These are phyloP conservation scores for Sceliomorpha sp. DNA, from an alignment of 2,888 invertebrate genomes.

Conservation along the genomic window DNA sequence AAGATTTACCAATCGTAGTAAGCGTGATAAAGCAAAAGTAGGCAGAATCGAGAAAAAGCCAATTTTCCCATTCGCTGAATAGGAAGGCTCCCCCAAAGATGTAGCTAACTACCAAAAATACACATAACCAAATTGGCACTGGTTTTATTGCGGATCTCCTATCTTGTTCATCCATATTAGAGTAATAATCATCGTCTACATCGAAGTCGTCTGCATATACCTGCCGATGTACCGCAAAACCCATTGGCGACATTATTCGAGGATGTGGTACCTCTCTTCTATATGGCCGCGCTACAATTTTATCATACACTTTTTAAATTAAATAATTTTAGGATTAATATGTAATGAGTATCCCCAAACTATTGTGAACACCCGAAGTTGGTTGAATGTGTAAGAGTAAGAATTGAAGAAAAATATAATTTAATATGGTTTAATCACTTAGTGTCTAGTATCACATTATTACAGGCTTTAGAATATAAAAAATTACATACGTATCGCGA, in stretches of 20 bases:
- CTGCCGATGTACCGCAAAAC: slow-evolving; percentile 84
- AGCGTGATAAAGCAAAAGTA: slow-evolving; percentile 97
- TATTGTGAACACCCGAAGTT: too few relatives aligned
- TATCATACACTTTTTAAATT: neutral
- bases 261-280: slow-evolving; percentile 80
- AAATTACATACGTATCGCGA: slow-evolving; percentile 33
- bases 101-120: slow-evolving; percentile 92
- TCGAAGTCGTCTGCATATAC: slow-evolving; percentile 84
- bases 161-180: slow-evolving; percentile 81
- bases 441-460: too few relatives aligned
- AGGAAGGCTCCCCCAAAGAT: slow-evolving; percentile 93
- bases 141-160: slow-evolving; percentile 83
- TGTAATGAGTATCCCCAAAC: too few relatives aligned
- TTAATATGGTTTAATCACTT: too few relatives aligned
- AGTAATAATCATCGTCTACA: slow-evolving; percentile 82
- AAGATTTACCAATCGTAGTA: slow-evolving; percentile 90
- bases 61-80: slow-evolving; percentile 92
- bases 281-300: slow-evolving; percentile 64
- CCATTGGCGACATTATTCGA: slow-evolving; percentile 86
- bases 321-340: neutral
- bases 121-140: slow-evolving; percentile 94
- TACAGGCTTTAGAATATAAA: neutral
- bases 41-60: slow-evolving; percentile 92
- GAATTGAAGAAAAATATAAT: too few relatives aligned
- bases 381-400: too few relatives aligned